Conservation (phyloP, 1,140 invertebrate genomes). For the Euschistus heros region DNA sequence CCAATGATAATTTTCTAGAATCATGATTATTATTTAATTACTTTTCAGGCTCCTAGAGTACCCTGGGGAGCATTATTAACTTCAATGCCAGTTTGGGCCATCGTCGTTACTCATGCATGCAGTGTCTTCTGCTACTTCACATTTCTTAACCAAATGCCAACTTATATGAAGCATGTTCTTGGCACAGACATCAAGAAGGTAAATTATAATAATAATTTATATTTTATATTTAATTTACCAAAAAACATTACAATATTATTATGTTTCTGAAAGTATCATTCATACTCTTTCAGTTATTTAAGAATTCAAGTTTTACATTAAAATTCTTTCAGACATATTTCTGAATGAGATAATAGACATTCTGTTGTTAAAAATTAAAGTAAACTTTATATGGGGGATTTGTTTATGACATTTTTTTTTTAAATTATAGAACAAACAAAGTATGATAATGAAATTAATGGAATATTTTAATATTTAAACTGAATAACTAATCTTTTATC, state of each 20-base stretch:
- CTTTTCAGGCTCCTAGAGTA: conserved; percentile 15
- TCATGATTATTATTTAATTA: too few relatives aligned
- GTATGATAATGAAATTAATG: too few relatives aligned
- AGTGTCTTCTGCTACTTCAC: conserved; percentile 94
- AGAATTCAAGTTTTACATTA: too few relatives aligned
- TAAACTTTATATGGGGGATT: neutral
- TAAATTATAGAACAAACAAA: neutral
- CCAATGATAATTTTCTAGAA: too few relatives aligned
- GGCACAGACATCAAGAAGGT: conserved; percentile 79
- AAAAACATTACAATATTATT: too few relatives aligned
- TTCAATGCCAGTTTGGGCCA: conserved; percentile 82
- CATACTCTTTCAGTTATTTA: too few relatives aligned
- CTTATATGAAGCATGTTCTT: conserved; percentile 84
- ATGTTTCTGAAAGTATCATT: too few relatives aligned
- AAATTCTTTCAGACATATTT: too few relatives aligned
- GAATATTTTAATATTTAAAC: too few relatives aligned
- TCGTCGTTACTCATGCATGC: conserved; percentile 77
- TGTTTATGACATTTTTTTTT: neutral
- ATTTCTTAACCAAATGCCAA: conserved; percentile 84
- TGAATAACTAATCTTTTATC: neutral
- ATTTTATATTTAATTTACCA: too few relatives aligned
- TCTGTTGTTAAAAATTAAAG: too few relatives aligned
- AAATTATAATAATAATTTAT: conserved; percentile 32
- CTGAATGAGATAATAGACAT: too few relatives aligned
- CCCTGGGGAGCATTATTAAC: conserved; percentile 68